Evolutionary conservation across 2,113 vertebrate species (phyloP).

Genomic region (human): GRCh38 chr5:80072501-80073000

Average conservation of each 20-base stretch:
- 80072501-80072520: not conserved
- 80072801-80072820: not conserved
- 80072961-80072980: not conserved
- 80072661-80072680: not conserved
- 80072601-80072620: not conserved
- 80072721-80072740: not conserved
- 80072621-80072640: not conserved
- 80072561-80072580: fast-evolving
- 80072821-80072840: not conserved
- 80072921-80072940: not conserved
- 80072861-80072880: not conserved
- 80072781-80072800: not conserved
- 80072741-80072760: not conserved
- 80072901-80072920: not conserved
- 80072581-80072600: not conserved
- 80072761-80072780: not conserved
- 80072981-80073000: fast-evolving
- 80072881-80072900: slow-evolving; percentile 28
- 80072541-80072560: not conserved
- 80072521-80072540: fast-evolving
- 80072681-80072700: not conserved
- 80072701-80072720: not conserved
- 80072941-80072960: not conserved
- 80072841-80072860: slow-evolving; percentile 23
- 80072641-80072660: not conserved